Conservation (phyloP, 2,888 invertebrate genomes). For the Hedya salicella region DNA sequence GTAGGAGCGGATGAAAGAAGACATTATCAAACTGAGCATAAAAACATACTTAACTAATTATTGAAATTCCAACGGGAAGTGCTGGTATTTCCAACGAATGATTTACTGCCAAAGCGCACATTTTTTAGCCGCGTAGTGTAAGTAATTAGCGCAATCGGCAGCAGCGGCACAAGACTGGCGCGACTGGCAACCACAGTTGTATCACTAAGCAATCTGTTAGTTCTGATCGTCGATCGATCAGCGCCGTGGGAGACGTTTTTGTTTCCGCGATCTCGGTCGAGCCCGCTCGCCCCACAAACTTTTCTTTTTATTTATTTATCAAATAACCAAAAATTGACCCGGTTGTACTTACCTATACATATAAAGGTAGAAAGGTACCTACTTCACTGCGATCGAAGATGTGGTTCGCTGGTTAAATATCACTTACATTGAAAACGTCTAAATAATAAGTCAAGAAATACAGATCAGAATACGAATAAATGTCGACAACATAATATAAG, state of each 20-base stretch:
- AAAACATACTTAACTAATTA: background rate
- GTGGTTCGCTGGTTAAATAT: too few relatives aligned
- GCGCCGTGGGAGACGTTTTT: constrained; percentile 39
- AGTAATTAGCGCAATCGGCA: constrained; percentile 4
- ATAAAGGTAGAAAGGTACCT: too few relatives aligned
- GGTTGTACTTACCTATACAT: too few relatives aligned
- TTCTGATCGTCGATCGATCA: constrained; percentile 30
- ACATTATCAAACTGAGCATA: too few relatives aligned
- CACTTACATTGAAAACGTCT: too few relatives aligned
- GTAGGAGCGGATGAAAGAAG: too few relatives aligned
- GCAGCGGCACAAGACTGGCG: too few relatives aligned
- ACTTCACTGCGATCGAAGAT: too few relatives aligned
- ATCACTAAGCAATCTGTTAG: constrained; percentile 33
- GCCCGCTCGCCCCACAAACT: constrained; percentile 19
- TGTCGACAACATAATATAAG: too few relatives aligned
- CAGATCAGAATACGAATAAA: too few relatives aligned
- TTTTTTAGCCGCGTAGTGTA: background rate
- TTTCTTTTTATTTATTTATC: background rate
- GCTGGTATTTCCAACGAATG: constrained; percentile 1
- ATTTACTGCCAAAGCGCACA: constrained; percentile 13
- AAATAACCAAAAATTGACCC: background rate
- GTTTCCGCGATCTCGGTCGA: background rate
- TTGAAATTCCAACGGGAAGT: background rate
- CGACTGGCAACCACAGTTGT: constrained; percentile 28
- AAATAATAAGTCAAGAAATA: too few relatives aligned